phyloP scores from a whole-genome alignment of 2,113 vertebrate genomes.

The Corythoichthys haematopterus region DNA sequence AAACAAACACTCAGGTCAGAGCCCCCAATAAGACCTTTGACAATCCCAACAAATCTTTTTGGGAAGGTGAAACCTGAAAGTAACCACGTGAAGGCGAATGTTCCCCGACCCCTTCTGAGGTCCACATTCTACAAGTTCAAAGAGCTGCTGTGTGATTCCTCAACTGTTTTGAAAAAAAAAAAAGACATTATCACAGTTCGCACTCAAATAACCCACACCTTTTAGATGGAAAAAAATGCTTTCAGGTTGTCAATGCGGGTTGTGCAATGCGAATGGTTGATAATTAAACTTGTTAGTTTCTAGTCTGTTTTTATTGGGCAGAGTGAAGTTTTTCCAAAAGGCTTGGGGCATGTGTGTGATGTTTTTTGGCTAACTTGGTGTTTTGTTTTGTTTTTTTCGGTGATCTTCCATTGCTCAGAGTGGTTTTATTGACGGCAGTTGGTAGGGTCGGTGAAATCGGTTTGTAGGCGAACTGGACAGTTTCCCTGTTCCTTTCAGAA shows the following conservation, averaged over 20 bases:
- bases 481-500: background rate
- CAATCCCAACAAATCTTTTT: constrained; percentile 14
- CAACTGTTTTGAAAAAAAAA: background rate
- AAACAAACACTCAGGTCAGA: constrained; percentile 33
- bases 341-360: no score
- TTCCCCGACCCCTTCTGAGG: background rate
- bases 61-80: constrained; percentile 39
- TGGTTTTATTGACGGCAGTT: no score
- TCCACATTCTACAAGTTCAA: constrained; percentile 11
- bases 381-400: no score
- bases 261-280: no score
- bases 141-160: constrained; percentile 15
- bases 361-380: no score
- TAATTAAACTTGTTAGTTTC: no score
- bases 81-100: constrained; percentile 1
- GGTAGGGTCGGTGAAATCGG: background rate
- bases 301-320: no score
- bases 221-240: no score
- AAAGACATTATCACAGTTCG: background rate
- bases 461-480: background rate
- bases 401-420: no score
- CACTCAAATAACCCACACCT: background rate
- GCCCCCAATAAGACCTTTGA: constrained; percentile 13
- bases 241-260: no score
- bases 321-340: no score